Percentiles rank a stretch among this genome's conserved stretches.
Conservation (phyloP, 2,113 vertebrate species). For the Seriola aureovittata region DNA sequence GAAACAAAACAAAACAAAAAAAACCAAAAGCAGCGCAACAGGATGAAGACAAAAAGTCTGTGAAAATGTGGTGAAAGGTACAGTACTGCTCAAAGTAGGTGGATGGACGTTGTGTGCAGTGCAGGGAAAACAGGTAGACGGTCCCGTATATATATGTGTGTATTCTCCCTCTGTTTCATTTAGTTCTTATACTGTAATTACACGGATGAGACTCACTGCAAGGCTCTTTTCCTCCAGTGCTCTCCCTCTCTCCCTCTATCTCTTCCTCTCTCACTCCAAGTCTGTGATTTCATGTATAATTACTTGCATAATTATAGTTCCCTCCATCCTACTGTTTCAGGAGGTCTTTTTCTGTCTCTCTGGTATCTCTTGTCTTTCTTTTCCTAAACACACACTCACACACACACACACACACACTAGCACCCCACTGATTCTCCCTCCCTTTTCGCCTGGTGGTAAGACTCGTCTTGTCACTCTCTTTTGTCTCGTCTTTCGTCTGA, state of each 20-base stretch:
- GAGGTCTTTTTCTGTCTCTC: constrained; percentile 70
- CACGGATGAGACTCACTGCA: constrained; percentile 70
- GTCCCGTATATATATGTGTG: constrained; percentile 19
- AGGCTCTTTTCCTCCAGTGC: constrained; percentile 64
- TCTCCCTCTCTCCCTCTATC: constrained; percentile 49
- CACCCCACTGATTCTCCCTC: constrained; percentile 37
- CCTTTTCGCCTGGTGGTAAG: constrained; percentile 36
- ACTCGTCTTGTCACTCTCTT: constrained; percentile 60
- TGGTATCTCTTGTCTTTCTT: constrained; percentile 39
- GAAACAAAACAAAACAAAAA: background rate
- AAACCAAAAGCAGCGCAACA: background rate
- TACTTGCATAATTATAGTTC: constrained; percentile 84
- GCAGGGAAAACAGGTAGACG: constrained; percentile 30
- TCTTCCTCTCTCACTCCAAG: constrained; percentile 61
- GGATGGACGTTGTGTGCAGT: constrained; percentile 6
- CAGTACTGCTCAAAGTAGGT: background rate
- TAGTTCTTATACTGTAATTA: constrained; percentile 81
- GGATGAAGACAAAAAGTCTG: constrained; percentile 23
- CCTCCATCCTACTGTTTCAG: constrained; percentile 77
- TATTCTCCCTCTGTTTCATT: constrained; percentile 61
- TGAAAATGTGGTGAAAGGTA: constrained; percentile 3
- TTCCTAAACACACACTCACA: constrained; percentile 17
- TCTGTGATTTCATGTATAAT: constrained; percentile 84
- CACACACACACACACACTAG: background rate
- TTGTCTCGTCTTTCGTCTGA: constrained; percentile 53